Base-by-base conservation (phyloP, 2,888 invertebrate genomes). In the Arge pagana region DNA sequence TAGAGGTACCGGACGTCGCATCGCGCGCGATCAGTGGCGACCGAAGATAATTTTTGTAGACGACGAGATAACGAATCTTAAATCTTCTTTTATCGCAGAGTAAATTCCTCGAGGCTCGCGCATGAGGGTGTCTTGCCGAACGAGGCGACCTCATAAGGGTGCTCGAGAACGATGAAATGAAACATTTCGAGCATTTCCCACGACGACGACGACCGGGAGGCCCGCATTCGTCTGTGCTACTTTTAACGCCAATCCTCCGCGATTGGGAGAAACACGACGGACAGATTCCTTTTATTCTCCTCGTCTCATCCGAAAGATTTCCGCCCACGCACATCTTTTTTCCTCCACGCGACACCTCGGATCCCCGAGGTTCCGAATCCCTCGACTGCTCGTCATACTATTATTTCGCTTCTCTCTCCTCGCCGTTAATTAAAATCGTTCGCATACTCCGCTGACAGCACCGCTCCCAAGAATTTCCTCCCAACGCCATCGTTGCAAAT, bases 361-460 rank as follows among this genome's bases (percentile, higher is more conserved):
- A n/a, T n/a, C n/a, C n/a, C 13, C n/a, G 11, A 10, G 11, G 11
- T 33, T 33, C 33, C 15, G n/a, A 26, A 26, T 13, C 24, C 35
- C 35, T 15, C 16, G 16, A 19, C 7, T 2, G 19, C 23, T 41
- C 16, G 18, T 3, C 3, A 41, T n/a, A 16, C 23, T 24, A 28
- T 16, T 28, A n/a, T 30, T 11, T 19, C 11, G 4, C 19, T 42
- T 18, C 16, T 21, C 24, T 43, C 11, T 13, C 18, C 13, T 31
- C 33, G 21, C 26, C n/a, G n/a, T 75, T 75, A 74, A 75, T 75
- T 75, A 72, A 75, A 74, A 75, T 74, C 56, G 60, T 59, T 64
- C 55, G 65, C 57, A 74, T 74, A 71, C 73, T 62, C 62, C 53
- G 64, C 62, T 66, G 60, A 62, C 58, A 42, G 54, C 50, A 51